Evolutionary conservation across 1,140 invertebrate genomes (phyloP).

Genomic region (Drosophila rufa): DNA sequence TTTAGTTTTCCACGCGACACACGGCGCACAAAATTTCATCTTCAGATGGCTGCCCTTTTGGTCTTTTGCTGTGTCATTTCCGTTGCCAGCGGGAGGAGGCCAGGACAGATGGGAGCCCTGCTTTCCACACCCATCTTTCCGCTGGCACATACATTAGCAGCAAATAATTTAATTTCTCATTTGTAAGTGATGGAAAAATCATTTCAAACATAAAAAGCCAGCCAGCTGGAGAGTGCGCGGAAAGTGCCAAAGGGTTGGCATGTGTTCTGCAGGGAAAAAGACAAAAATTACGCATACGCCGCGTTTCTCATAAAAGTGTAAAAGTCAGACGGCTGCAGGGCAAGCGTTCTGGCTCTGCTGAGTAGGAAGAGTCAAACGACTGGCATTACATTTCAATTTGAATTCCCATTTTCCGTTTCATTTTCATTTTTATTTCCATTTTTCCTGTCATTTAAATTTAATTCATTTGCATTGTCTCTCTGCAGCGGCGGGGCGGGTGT

Average conservation of each 20-base stretch:
- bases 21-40: conserved; percentile 67
- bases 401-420: conserved; percentile 62
- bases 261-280: conserved; percentile 13
- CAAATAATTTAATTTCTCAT: conserved; percentile 82
- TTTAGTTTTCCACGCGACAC: conserved; percentile 75
- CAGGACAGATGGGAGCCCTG: conserved; percentile 15
- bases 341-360: conserved; percentile 5
- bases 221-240: conserved; percentile 24
- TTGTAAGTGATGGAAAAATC: conserved; percentile 64
- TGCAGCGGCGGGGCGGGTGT: conserved; percentile 15
- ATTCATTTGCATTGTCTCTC: conserved; percentile 82
- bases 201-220: conserved; percentile 55
- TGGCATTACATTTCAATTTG: conserved; percentile 81
- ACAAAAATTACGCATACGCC: conserved; percentile 76
- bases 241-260: conserved; percentile 46
- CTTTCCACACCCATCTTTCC: not conserved
- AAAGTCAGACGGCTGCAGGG: conserved; percentile 57
- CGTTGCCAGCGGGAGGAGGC: conserved; percentile 20
- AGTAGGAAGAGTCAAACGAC: conserved; percentile 19
- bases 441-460: conserved; percentile 78
- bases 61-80: conserved; percentile 78
- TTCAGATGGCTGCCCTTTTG: conserved; percentile 58
- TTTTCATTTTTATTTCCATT: conserved; percentile 60
- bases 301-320: conserved; percentile 69
- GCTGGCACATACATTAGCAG: conserved; percentile 70